Conservation (phyloP, 2,797 vertebrate species). For the Bufotes viridis region DNA sequence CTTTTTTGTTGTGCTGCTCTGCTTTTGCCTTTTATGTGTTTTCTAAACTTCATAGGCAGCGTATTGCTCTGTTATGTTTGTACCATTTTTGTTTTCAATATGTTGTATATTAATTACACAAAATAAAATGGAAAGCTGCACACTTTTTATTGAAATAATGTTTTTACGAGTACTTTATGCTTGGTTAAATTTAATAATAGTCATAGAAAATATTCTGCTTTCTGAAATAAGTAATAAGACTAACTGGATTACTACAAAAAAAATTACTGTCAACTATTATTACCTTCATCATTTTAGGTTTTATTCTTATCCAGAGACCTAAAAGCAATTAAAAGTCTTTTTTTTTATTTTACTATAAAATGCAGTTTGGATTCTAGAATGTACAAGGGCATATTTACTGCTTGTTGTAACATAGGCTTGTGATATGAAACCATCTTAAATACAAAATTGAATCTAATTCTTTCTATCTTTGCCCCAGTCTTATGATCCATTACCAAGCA, state of each 20-base stretch:
- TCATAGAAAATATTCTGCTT: conserved; percentile 23
- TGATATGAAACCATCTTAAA: too few relatives aligned
- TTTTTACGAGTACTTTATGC: conserved; percentile 24
- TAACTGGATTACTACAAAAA: background rate
- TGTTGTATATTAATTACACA: conserved; percentile 12
- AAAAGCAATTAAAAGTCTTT: background rate
- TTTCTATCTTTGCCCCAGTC: background rate
- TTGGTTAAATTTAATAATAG: conserved; percentile 37
- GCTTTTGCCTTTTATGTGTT: conserved; percentile 9
- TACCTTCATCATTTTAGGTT: background rate
- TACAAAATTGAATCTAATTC: background rate
- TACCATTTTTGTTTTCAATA: background rate
- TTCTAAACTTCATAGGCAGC: conserved; percentile 4
- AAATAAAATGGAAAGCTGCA: conserved; percentile 4
- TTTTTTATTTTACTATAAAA: background rate
- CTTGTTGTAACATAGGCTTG: too few relatives aligned
- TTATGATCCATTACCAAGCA: too few relatives aligned
- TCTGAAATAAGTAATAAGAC: conserved; percentile 22
- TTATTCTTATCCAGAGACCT: background rate
- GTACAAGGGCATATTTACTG: background rate
- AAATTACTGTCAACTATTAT: conserved; percentile 19
- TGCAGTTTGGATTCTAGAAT: conserved; percentile 1
- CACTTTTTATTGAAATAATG: conserved; percentile 29
- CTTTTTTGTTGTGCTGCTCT: background rate
- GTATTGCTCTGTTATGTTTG: conserved; percentile 5